A percentile compares a stretch with the other conserved stretches of the same genome.
These are phyloP conservation scores for Datnioides undecimradiatus DNA, from an alignment of 2,113 vertebrate species.

Conservation along the genomic window DNA sequence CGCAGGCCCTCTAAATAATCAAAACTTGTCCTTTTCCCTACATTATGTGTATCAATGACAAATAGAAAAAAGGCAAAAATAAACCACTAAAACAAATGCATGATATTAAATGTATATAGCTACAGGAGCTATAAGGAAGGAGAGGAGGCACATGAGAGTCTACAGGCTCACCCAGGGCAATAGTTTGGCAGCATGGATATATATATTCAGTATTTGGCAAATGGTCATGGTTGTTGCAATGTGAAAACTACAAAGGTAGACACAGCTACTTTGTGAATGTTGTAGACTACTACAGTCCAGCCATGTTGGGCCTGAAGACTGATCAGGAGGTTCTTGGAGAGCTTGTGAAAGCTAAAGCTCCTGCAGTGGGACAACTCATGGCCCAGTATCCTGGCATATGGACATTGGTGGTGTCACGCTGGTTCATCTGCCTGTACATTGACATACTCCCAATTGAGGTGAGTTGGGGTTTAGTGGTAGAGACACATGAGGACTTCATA, in stretches of 20 bases:
- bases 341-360: conserved; percentile 91
- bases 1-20: neutral
- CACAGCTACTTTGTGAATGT: neutral
- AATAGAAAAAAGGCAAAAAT: neutral
- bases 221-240: no score
- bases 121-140: no score
- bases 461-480: conserved; percentile 12
- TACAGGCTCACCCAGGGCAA: neutral
- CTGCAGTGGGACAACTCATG: conserved; percentile 91
- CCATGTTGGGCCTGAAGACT: conserved; percentile 92
- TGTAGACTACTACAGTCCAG: conserved; percentile 91
- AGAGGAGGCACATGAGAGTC: no score
- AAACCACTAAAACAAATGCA: no score
- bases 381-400: conserved; percentile 89
- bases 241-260: neutral
- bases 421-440: conserved; percentile 97
- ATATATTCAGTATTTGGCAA: no score
- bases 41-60: neutral
- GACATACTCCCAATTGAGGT: conserved; percentile 96
- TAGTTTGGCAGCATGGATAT: neutral
- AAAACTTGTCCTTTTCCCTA: no score
- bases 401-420: conserved; percentile 93
- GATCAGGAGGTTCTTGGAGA: conserved; percentile 95
- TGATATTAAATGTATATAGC: neutral
- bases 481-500: neutral